Percentiles rank a stretch among this genome's conserved stretches.
phyloP scores from a whole-genome alignment of 2,888 invertebrate species.

The Eugnorisma glareosa region DNA sequence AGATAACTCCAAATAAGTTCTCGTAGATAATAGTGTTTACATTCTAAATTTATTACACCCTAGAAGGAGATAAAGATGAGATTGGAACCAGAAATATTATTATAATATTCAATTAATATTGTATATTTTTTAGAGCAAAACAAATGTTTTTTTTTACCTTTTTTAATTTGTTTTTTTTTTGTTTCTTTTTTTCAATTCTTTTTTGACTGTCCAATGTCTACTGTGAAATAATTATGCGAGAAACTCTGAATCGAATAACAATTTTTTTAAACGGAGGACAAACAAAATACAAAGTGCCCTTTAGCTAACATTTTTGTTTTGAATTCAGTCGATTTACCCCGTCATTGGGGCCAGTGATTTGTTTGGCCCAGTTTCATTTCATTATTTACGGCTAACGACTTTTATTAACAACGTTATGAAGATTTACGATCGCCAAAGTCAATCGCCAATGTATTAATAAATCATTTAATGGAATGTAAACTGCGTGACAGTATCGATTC shows the following conservation, averaged over 20 bases:
- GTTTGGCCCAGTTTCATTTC: constrained; percentile 71
- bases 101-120: neutral
- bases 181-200: too few species aligned
- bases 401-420: constrained; percentile 75
- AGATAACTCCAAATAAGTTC: neutral
- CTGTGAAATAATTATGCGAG: neutral
- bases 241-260: neutral
- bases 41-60: neutral
- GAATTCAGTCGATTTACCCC: constrained; percentile 64
- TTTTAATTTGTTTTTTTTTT: too few species aligned
- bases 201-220: neutral
- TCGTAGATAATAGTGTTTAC: neutral
- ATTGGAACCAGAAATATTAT: neutral
- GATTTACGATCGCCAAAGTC: constrained; percentile 69
- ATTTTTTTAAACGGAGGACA: neutral
- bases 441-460: constrained; percentile 64
- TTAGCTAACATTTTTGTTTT: constrained; percentile 54
- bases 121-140: neutral
- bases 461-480: constrained; percentile 56
- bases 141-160: neutral
- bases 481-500: constrained; percentile 21
- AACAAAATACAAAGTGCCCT: constrained; percentile 24
- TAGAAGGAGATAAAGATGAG: neutral
- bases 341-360: constrained; percentile 69
- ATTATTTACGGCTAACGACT: constrained; percentile 72